phyloP scores from a whole-genome alignment of 2,797 vertebrate species.

The Sphaeramia orbicularis region DNA sequence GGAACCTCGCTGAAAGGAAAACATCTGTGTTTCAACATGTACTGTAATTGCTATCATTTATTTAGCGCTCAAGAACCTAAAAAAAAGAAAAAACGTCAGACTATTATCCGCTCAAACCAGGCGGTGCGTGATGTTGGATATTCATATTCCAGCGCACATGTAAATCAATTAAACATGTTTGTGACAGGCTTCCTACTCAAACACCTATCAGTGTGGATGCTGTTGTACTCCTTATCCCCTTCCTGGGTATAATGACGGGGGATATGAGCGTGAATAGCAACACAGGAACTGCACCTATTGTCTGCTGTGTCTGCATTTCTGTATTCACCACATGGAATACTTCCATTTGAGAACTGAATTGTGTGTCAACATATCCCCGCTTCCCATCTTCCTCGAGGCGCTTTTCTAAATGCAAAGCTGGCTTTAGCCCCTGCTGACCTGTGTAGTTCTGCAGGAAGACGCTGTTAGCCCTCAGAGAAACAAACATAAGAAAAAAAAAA shows the following conservation, averaged over 20 bases:
- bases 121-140: constrained; percentile 8
- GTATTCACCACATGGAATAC: constrained; percentile 58
- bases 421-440: constrained; percentile 75
- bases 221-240: constrained; percentile 4
- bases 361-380: constrained; percentile 60
- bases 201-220: constrained; percentile 37
- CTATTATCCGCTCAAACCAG: constrained; percentile 17
- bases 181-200: constrained; percentile 26
- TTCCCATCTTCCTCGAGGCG: constrained; percentile 66
- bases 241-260: not conserved
- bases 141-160: constrained; percentile 15
- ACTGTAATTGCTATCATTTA: constrained; percentile 52
- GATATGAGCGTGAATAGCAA: constrained; percentile 24
- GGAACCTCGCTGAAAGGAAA: constrained; percentile 22
- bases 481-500: constrained; percentile 61
- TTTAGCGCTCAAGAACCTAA: constrained; percentile 26
- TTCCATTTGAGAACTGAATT: constrained; percentile 62
- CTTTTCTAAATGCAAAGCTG: constrained; percentile 68
- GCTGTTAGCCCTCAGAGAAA: constrained; percentile 61
- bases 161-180: constrained; percentile 51
- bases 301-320: constrained; percentile 56
- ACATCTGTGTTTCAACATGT: constrained; percentile 32
- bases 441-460: constrained; percentile 67
- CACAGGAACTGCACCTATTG: constrained; percentile 15
- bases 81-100: constrained; percentile 17